Evolutionary conservation across 2,888 invertebrate species (phyloP).

Genomic region (Melolontha melolontha): DNA sequence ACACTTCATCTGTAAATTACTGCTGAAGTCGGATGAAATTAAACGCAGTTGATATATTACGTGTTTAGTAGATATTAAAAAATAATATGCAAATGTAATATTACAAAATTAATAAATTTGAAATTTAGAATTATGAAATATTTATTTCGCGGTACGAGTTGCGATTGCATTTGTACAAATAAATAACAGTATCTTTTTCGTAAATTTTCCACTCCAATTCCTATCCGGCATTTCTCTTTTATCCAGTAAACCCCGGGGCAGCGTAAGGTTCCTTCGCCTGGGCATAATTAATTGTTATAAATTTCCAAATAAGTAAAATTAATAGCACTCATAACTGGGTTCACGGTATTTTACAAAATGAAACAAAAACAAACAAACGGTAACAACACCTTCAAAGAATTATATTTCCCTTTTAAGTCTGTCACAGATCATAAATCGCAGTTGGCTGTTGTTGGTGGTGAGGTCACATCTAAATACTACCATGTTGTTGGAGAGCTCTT

Average conservation of each 20-base stretch:
- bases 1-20: too few relatives aligned
- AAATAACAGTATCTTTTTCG: neutral
- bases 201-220: slow-evolving; percentile 7
- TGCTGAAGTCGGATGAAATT: too few relatives aligned
- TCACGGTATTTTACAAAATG: slow-evolving; percentile 8
- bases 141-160: too few relatives aligned
- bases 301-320: slow-evolving; percentile 38
- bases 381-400: slow-evolving; percentile 24
- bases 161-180: neutral
- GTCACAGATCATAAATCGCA: slow-evolving; percentile 27
- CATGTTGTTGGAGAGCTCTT: slow-evolving; percentile 24
- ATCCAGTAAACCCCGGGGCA: too few relatives aligned
- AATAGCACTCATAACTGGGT: slow-evolving; percentile 24
- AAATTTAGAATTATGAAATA: too few relatives aligned
- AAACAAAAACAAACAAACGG: slow-evolving; percentile 17
- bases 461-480: slow-evolving; percentile 37
- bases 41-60: too few relatives aligned
- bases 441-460: slow-evolving; percentile 12
- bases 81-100: too few relatives aligned
- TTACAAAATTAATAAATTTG: too few relatives aligned
- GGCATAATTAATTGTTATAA: slow-evolving; percentile 34
- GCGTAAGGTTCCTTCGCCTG: neutral
- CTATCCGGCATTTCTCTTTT: neutral
- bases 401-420: slow-evolving; percentile 30
- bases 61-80: too few relatives aligned